Conservation (phyloP, 2,797 vertebrate genomes). For the Chaetodon trifasciatus region DNA sequence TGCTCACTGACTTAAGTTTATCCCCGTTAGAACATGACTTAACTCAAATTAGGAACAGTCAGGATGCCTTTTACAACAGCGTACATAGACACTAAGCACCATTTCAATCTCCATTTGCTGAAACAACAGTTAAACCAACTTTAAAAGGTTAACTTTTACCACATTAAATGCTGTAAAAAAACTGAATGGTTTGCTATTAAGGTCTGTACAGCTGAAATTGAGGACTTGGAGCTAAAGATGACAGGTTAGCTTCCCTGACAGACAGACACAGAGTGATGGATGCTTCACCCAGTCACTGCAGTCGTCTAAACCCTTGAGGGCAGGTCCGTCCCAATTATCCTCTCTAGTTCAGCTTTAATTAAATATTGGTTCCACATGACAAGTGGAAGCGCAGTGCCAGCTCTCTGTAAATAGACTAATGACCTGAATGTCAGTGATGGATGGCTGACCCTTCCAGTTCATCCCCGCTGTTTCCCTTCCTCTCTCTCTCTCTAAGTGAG, state of each 20-base stretch:
- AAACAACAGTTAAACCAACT: background rate
- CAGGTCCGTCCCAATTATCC: conserved; percentile 72
- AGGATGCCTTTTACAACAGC: background rate
- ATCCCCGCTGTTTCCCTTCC: conserved; percentile 34
- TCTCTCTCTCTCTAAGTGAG: conserved; percentile 23
- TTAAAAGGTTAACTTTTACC: background rate
- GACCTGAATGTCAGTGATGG: conserved; percentile 63
- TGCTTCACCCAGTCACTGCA: conserved; percentile 37
- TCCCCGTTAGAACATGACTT: background rate
- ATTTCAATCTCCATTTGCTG: background rate
- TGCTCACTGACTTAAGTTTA: background rate
- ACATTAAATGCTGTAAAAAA: background rate
- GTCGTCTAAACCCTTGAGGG: conserved; percentile 45
- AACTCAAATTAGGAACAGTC: background rate
- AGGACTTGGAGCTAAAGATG: background rate
- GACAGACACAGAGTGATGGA: conserved; percentile 18
- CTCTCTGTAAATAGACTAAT: conserved; percentile 65
- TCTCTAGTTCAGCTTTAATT: conserved; percentile 73
- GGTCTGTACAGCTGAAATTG: background rate
- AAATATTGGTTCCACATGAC: conserved; percentile 78
- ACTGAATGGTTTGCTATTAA: background rate
- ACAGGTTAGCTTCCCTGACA: conserved; percentile 8
- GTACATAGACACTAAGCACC: background rate
- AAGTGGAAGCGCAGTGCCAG: conserved; percentile 53
- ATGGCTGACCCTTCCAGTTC: conserved; percentile 45